Evolutionary conservation across 2,113 vertebrate species (phyloP).

Genomic region (Ciconia maguari): DNA sequence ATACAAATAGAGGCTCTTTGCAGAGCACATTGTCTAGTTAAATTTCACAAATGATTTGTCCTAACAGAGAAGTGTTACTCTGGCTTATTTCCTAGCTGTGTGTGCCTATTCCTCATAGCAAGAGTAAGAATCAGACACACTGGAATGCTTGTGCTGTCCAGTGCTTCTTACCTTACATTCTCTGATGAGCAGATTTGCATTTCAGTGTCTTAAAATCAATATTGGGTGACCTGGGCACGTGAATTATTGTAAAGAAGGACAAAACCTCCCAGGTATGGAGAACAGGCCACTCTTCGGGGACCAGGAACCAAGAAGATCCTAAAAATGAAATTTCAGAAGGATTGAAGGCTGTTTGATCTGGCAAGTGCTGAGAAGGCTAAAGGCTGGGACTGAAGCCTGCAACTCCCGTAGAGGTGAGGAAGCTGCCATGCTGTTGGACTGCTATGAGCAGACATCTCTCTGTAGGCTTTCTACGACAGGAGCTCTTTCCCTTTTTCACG

Average conservation of each 20-base stretch:
- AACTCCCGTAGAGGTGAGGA: neutral
- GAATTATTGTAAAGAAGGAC: neutral
- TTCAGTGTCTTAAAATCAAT: neutral
- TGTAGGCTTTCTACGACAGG: neutral
- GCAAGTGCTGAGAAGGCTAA: neutral
- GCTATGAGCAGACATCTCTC: neutral
- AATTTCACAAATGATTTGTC: neutral
- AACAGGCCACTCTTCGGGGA: neutral
- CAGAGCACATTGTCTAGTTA: neutral
- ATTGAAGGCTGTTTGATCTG: neutral
- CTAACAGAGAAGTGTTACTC: neutral
- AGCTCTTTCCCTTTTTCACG: neutral
- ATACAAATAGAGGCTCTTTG: neutral
- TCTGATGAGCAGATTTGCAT: neutral
- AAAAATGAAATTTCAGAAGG: neutral
- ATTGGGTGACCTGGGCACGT: rapidly evolving
- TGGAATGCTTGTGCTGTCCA: neutral
- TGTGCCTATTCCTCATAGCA: neutral
- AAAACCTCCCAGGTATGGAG: neutral
- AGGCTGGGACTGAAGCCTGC: neutral
- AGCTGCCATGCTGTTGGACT: neutral
- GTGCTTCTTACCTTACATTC: neutral
- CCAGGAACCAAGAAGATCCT: neutral
- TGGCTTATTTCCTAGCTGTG: neutral
- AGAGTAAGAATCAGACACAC: neutral